Evolutionary conservation across 2,797 vertebrate species (phyloP).

Genomic region (Cichlasoma orientale): DNA sequence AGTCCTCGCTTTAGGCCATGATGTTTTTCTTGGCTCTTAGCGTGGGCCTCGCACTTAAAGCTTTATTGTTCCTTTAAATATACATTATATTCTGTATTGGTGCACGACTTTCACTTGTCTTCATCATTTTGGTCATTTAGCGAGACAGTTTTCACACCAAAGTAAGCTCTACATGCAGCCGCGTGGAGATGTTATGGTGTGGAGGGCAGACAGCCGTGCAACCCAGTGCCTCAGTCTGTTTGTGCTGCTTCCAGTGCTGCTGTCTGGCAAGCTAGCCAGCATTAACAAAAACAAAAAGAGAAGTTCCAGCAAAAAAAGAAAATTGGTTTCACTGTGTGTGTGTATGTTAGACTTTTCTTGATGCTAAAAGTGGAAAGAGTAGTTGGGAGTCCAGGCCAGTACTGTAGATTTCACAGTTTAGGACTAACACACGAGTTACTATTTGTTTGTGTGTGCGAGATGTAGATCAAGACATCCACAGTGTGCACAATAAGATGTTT

Average conservation of each 20-base stretch:
- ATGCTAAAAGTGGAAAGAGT: neutral
- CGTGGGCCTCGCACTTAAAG: neutral
- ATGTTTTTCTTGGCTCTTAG: neutral
- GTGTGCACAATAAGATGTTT: neutral
- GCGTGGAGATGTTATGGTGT: constrained; percentile 32
- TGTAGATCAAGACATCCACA: neutral
- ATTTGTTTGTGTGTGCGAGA: neutral
- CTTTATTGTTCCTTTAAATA: neutral
- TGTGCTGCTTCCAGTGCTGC: constrained; percentile 17
- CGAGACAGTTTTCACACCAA: constrained; percentile 20
- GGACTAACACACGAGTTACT: neutral
- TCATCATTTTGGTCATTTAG: constrained; percentile 29
- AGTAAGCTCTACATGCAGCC: constrained; percentile 16
- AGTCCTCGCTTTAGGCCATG: neutral
- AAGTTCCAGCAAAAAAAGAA: constrained; percentile 4
- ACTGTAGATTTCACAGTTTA: neutral
- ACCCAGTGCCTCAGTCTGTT: constrained; percentile 21
- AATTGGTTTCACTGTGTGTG: neutral
- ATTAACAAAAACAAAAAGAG: constrained; percentile 35
- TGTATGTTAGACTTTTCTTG: neutral
- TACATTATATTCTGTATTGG: constrained; percentile 2
- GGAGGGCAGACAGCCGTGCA: constrained; percentile 50
- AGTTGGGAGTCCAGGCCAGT: neutral
- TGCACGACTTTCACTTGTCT: constrained; percentile 8
- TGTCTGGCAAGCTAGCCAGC: constrained; percentile 11